Percentiles rank a stretch among this genome's conserved stretches.
Conservation (phyloP, 2,113 vertebrate species). For the Anarhynchus alexandrinus region DNA sequence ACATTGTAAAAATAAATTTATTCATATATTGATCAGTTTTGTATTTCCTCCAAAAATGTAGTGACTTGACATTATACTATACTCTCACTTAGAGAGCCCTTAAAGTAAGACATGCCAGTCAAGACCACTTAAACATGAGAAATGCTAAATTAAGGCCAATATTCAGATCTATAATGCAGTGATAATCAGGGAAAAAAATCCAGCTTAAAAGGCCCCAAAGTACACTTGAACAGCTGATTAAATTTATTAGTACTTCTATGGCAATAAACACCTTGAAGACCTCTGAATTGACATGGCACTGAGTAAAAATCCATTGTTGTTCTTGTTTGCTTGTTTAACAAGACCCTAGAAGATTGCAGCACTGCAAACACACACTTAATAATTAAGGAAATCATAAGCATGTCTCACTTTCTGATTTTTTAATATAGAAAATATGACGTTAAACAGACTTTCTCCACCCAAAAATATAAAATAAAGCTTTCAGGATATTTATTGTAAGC, state of each 20-base stretch:
- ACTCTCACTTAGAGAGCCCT: not conserved
- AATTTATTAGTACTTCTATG: not conserved
- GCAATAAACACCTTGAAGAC: not conserved
- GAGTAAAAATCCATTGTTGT: not conserved
- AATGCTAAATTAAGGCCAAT: not conserved
- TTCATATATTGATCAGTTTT: not conserved
- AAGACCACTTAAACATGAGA: not conserved
- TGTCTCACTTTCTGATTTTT: not conserved
- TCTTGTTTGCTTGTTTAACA: not conserved
- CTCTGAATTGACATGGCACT: not conserved
- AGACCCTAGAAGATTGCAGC: not conserved
- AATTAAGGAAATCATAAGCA: not conserved
- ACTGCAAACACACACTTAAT: not conserved
- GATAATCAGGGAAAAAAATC: not conserved
- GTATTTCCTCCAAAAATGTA: not conserved
- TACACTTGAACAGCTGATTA: not conserved
- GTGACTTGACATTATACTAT: not conserved
- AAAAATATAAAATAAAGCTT: not conserved
- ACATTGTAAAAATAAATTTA: not conserved
- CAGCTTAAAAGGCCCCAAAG: not conserved
- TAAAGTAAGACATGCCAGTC: not conserved
- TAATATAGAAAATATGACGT: not conserved
- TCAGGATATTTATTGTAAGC: not conserved
- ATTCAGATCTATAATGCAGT: fast-evolving
- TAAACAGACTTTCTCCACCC: not conserved